These are phyloP conservation scores for Rhinoderma darwinii DNA, from an alignment of 2,113 vertebrate species.

Conservation along the genomic window DNA sequence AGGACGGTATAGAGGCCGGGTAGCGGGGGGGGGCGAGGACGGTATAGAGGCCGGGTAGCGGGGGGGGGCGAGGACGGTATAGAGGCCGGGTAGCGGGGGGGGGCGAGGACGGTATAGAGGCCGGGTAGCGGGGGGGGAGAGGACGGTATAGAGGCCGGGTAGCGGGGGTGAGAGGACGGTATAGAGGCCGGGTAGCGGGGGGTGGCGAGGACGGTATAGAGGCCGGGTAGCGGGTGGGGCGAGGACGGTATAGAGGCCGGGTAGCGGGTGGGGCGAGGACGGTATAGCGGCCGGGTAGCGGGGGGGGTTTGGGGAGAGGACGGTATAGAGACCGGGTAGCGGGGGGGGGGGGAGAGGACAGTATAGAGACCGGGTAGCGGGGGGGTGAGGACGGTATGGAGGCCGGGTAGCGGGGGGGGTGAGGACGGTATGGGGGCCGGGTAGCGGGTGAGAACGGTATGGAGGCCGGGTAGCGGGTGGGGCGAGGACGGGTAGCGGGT, in stretches of 20 bases:
- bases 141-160: too few relatives aligned
- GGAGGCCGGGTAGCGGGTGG: background rate
- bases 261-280: background rate
- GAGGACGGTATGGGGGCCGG: background rate
- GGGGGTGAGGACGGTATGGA: background rate
- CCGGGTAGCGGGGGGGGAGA: background rate
- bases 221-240: background rate
- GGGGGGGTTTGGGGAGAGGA: too few relatives aligned
- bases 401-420: background rate
- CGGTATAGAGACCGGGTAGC: background rate
- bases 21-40: background rate
- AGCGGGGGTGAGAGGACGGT: background rate
- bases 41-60: background rate
- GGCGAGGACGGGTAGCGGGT: background rate
- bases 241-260: background rate
- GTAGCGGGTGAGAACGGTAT: background rate
- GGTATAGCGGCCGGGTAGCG: background rate
- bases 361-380: too few relatives aligned
- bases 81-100: background rate
- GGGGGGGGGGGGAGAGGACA: background rate
- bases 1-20: background rate
- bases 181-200: background rate
- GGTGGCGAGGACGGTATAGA: background rate
- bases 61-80: background rate
- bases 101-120: background rate